Conservation (phyloP, 2,113 vertebrate genomes). For the Tetrax tetrax region DNA sequence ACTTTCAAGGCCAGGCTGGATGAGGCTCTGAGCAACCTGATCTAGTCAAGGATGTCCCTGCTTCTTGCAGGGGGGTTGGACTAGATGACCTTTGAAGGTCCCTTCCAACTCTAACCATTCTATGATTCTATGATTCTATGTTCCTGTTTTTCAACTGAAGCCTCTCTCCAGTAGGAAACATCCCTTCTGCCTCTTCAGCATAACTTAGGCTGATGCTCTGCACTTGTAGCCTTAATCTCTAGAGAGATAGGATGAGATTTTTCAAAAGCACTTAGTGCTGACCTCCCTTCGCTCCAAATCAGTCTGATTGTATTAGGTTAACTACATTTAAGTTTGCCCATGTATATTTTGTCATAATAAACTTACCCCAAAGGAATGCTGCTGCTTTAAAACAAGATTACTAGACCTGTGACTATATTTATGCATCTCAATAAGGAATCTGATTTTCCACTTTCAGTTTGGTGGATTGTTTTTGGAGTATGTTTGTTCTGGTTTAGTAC, state of each 20-base stretch:
- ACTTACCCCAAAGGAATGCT: conserved; percentile 31
- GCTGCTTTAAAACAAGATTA: conserved; percentile 28
- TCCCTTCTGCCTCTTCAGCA: background rate
- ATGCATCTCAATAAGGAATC: background rate
- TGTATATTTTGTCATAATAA: conserved; percentile 48
- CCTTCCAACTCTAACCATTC: no score
- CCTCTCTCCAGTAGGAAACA: background rate
- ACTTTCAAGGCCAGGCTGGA: no score
- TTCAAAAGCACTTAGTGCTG: conserved; percentile 51
- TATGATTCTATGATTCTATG: no score
- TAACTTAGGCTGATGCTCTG: background rate
- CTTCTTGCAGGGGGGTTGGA: no score
- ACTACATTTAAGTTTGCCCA: conserved; percentile 20
- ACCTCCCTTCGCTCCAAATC: conserved; percentile 61
- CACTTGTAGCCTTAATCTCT: background rate
- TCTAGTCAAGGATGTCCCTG: no score
- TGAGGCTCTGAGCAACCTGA: no score
- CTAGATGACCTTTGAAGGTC: no score
- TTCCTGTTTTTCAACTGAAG: background rate
- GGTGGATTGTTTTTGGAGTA: background rate
- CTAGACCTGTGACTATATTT: background rate
- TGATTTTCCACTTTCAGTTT: background rate
- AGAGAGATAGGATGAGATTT: conserved; percentile 36
- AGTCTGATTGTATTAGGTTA: conserved; percentile 57
- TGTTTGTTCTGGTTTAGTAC: background rate